These are phyloP conservation scores for Arenaria interpres DNA, from an alignment of 2,113 vertebrate genomes.

Conservation along the genomic window DNA sequence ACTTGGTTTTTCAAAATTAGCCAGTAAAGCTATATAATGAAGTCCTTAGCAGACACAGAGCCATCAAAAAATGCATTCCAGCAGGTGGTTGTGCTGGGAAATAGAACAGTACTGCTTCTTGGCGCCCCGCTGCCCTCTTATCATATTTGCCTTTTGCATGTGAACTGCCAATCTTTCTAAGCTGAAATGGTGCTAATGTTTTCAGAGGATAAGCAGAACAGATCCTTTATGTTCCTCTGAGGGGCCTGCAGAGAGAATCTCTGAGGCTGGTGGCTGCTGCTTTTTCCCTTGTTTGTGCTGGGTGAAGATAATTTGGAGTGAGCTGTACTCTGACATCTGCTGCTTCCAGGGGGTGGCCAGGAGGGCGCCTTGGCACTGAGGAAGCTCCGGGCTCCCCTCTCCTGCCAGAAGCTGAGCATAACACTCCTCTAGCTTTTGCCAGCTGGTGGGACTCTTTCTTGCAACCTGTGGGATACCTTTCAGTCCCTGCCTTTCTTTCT, in stretches of 20 bases:
- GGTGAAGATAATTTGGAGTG: background rate
- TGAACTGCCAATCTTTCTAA: background rate
- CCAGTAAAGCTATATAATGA: background rate
- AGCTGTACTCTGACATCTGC: background rate
- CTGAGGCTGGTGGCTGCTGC: conserved; percentile 4
- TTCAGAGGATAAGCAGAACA: background rate
- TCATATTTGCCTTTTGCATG: background rate
- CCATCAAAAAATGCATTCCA: background rate
- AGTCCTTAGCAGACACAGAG: background rate
- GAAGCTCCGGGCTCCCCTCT: background rate
- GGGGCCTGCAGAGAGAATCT: background rate
- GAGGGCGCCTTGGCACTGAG: background rate
- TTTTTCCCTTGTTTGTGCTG: background rate
- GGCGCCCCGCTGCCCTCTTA: background rate
- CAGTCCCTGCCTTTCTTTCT: conserved; percentile 34
- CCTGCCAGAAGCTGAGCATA: background rate
- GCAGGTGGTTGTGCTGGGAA: background rate
- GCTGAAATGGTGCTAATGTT: background rate
- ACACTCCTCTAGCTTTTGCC: background rate
- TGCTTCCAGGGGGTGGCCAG: background rate
- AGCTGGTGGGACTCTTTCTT: conserved; percentile 8
- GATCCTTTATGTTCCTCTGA: background rate
- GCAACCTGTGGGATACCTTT: conserved; percentile 42
- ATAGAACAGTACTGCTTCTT: background rate
- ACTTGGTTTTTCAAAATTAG: background rate